Base-by-base conservation (phyloP, 1,140 invertebrate genomes). In the Cotesia vestalis region DNA sequence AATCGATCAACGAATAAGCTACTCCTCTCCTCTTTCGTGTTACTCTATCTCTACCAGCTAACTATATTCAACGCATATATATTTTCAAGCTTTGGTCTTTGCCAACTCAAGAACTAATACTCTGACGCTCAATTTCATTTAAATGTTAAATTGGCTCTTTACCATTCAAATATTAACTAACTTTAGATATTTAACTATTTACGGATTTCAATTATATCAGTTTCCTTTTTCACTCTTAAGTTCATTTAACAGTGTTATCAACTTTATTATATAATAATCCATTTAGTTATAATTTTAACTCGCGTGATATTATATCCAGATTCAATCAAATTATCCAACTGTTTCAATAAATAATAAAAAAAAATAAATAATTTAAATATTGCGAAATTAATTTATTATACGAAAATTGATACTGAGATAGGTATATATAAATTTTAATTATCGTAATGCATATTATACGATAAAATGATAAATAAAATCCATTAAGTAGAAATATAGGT, bases 1-100 rank as follows among this genome's bases (percentile, higher is more conserved):
- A 72, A 72, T 72, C 70, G 53, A 72, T 72, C 46, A 66, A 72
- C 62, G 8, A 17, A 27, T 34, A 68, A 68, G 35, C 17, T 12
- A 20, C 17, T 34, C 17, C 17, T 34, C 17, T 46, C 40, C 40
- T 46, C 40, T 46, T 46, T 46, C 40, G 40, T 8, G 6, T 46
- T 27, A 27, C 27, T 9, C 40, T 17, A 64, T 14, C 40, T 6
- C 35, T 20, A 17, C 20, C 8, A 46, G 2, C 35, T 60, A 11
- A 20, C n/a, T n/a, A 52, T 27, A 64, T 59, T 36, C 38, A 51
- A 27, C 17, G 12, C 12, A 20, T 61, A 35, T 61, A 61, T 34
- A 20, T 61, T 27, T 61, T 3, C 20, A 61, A 46, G 40, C 40
- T 46, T 46, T 46, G 40, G 6, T 46, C 40, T 46, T 46, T 46